Base-by-base conservation (phyloP, 2,888 invertebrate species). In the Anorthoa munda region DNA sequence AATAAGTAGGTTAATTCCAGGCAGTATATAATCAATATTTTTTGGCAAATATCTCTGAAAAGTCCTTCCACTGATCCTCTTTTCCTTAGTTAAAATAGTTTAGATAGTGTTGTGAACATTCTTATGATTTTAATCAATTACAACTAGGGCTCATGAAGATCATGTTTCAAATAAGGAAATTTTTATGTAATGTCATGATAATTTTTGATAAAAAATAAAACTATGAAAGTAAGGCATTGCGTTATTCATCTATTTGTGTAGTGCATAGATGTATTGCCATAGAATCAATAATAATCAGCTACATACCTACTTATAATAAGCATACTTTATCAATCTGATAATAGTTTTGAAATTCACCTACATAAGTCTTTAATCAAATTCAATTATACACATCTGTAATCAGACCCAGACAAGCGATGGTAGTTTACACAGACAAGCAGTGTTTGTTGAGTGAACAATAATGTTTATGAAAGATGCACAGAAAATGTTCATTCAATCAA, bases 281-380 rank as follows among this genome's bases (percentile, higher is more conserved):
- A 26, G 55, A 59, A 31, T 51, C 46, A 15, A 61, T n/a, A 17
- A 18, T 58, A 53, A 63, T 61, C 39, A n/a, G 46, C 12, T 45
- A 77, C 2, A 5, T 60, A 76, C 11, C 46, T 61, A 75, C 67
- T 15, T 60, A 11, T 1, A 7, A 2, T 31, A 48, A 48, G 31
- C 48, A 15, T 53, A 67, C 23, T 51, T 61, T 71, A 77, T 64
- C 55, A 55, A 60, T 67, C 4, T n/a, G 78, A 66, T 77, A 77
- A 66, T 58, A 17, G 64, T 65, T 67, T 39, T 60, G 46, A 58
- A 63, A 64, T 63, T 53, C 26, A 67, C 26, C 12, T 18, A 60
- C 18, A 56, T 56, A 48, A 0, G 0, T 63, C 18, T 50, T 15
- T 70, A 61, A 60, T 55, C 9, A 9, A 26, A n/a, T 0, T 0